Percentiles rank a stretch among this genome's conserved stretches.
These are phyloP conservation scores for Micromussa lordhowensis DNA, from an alignment of 92 coral and sea anemone genomes.

Conservation along the genomic window DNA sequence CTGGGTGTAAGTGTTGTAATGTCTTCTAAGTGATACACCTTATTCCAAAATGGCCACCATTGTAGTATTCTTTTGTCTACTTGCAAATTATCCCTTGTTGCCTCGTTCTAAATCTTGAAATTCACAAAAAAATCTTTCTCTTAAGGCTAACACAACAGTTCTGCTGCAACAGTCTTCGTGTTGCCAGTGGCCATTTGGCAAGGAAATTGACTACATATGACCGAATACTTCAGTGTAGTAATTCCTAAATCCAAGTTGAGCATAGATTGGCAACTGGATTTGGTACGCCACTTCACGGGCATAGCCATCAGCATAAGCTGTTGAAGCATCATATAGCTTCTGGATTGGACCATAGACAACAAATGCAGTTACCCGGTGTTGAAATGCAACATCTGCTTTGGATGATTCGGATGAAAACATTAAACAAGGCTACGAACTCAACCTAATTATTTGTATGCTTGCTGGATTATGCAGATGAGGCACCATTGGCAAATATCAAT, in stretches of 20 bases:
- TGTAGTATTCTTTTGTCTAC: no score
- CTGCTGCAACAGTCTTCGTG: conserved; percentile 29
- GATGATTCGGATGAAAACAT: conserved; percentile 5
- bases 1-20: no score
- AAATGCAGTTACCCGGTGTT: conserved; percentile 32
- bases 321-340: conserved; percentile 34
- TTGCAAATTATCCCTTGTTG: no score
- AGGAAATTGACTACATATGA: conserved; percentile 55
- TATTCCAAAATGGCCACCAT: no score
- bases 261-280: conserved; percentile 57
- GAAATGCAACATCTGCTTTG: conserved; percentile 19
- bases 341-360: conserved; percentile 48
- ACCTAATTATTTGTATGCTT: no score
- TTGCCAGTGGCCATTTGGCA: conserved; percentile 62
- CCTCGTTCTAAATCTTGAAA: no score
- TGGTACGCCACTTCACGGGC: conserved; percentile 52
- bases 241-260: conserved; percentile 58
- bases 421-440: no score
- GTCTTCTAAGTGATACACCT: no score
- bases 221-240: conserved; percentile 54
- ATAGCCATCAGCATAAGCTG: conserved; percentile 28
- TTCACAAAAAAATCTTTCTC: no score
- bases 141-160: conserved; percentile 49
- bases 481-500: no score
- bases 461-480: no score